Evolutionary conservation across 1,140 invertebrate genomes (phyloP), one percentile per base, ranked within the genome.

Genomic region (Zaprionus lachaisei): DNA sequence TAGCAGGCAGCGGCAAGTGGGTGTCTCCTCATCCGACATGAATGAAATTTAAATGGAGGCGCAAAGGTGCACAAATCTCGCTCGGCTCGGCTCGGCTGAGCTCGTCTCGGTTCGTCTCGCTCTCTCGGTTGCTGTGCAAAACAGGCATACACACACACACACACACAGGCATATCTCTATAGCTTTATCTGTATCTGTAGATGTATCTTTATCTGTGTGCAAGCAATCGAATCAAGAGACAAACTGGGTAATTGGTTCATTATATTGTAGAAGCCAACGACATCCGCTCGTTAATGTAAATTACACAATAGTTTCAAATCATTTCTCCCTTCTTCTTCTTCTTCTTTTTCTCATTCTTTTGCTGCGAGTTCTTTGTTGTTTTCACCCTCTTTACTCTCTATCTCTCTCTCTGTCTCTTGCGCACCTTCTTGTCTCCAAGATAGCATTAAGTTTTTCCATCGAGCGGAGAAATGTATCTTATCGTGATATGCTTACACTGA

Each of bases 181-280:
- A 31, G 28, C 28, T 51, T 4, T 41, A 41, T 38, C 14, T 47
- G 44, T 17, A 24, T 28, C 17, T 63, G 47, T 31, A 61, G 26
- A 31, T 69, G 64, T 64, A 55, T 55, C 38, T 64, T 62, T 58
- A 22, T 26, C 9, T 72, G 68, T 64, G 17, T 17, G 81, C 68
- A 70, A 80, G 83, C 84, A 90, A 90, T 89, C 84, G 81, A 89
- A 89, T 89, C 81, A 87, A 87, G 84, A 87, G 81, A 89, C 81
- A 87, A 89, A 87, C 84, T 87, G 84, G 84, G 85, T 89, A 87
- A 87, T 87, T 87, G 84, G 81, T 87, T 87, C 84, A 89, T 89
- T 89, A 87, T 87, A 89, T 83, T 83, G 83, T 87, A 72, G 80
- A 76, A 89, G 75, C 81, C 84, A 84, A 84, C 84, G 81, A 84